Evolutionary conservation across 1,140 invertebrate genomes (phyloP).

Genomic region (Cotesia vestalis): DNA sequence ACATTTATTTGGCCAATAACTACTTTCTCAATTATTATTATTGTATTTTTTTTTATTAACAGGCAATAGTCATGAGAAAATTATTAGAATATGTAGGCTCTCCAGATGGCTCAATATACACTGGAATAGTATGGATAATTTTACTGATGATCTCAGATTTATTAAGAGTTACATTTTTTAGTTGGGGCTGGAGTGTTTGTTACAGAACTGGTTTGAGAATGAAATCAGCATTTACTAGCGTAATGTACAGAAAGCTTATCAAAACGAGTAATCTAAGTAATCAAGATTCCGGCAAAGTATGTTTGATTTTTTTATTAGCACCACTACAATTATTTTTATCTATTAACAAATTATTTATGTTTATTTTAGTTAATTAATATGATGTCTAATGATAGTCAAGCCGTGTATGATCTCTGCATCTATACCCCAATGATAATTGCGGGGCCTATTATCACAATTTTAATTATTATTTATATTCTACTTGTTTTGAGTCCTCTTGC

Average conservation of each 20-base stretch:
- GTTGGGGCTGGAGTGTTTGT: conserved; percentile 71
- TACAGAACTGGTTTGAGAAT: conserved; percentile 72
- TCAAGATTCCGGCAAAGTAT: conserved; percentile 72
- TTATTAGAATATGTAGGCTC: conserved; percentile 67
- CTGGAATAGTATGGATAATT: conserved; percentile 67
- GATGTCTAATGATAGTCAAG: conserved; percentile 74
- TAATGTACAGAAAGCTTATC: conserved; percentile 75
- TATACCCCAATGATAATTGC: conserved; percentile 72
- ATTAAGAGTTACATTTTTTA: conserved; percentile 68
- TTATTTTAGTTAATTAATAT: conserved; percentile 73
- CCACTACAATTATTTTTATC: conserved; percentile 9
- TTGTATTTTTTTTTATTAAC: conserved; percentile 37
- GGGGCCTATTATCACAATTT: conserved; percentile 72
- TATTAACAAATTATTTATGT: conserved; percentile 13
- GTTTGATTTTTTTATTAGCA: conserved; percentile 8
- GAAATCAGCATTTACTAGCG: conserved; percentile 68
- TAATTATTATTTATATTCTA: conserved; percentile 70
- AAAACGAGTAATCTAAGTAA: conserved; percentile 68
- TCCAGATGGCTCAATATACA: conserved; percentile 51
- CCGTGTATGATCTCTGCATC: conserved; percentile 73
- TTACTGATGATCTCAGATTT: conserved; percentile 68
- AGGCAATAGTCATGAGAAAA: conserved; percentile 70
- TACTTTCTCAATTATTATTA: neutral
- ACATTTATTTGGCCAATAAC: conserved; percentile 23
- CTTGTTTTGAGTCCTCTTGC: conserved; percentile 72